phyloP scores from a whole-genome alignment of 2,113 vertebrate genomes.

The Gambusia holbrooki region DNA sequence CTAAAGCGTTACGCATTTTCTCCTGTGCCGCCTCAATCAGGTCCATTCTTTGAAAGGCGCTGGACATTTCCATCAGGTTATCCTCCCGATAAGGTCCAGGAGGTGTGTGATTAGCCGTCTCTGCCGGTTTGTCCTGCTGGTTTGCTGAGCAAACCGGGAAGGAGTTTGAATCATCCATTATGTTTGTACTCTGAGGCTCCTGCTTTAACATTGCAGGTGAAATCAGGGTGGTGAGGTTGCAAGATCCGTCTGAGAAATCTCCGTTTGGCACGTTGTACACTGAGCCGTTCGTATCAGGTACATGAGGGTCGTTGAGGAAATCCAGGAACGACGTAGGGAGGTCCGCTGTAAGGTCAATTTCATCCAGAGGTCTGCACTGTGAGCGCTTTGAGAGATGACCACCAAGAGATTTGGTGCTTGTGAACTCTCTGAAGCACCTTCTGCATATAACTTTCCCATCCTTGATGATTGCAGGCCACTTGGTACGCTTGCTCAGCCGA shows the following conservation, averaged over 20 bases:
- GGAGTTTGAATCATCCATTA: conserved; percentile 58
- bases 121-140: conserved; percentile 61
- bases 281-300: conserved; percentile 72
- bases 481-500: conserved; percentile 86
- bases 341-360: conserved; percentile 90
- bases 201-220: conserved; percentile 64
- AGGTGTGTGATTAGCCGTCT: conserved; percentile 33
- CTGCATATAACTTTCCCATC: conserved; percentile 98
- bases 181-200: conserved; percentile 67
- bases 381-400: conserved; percentile 96
- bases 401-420: conserved; percentile 95
- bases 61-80: conserved; percentile 89
- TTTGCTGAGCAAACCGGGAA: conserved; percentile 48
- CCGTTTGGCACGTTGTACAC: conserved; percentile 70
- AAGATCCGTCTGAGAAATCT: conserved; percentile 72
- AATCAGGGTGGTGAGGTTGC: conserved; percentile 65
- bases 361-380: conserved; percentile 93
- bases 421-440: conserved; percentile 96
- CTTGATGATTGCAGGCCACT: conserved; percentile 97
- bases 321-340: conserved; percentile 91
- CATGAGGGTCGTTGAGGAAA: conserved; percentile 89
- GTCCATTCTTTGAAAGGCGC: conserved; percentile 89
- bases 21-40: conserved; percentile 83
- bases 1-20: conserved; percentile 57
- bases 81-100: conserved; percentile 77